Evolutionary conservation across 2,113 vertebrate species (phyloP).

Genomic region (Sciurus niger): DNA sequence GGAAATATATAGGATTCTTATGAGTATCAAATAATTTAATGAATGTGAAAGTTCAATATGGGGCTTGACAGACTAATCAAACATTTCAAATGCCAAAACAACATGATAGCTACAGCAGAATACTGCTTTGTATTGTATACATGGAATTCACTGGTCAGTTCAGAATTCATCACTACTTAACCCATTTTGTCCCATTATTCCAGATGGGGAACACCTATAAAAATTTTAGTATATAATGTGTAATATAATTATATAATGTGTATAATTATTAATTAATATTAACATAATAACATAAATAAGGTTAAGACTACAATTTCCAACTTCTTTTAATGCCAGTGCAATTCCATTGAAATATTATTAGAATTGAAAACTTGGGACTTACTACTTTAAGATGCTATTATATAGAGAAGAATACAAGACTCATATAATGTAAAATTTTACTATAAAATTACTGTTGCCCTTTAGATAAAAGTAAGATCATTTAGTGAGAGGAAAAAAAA

Average conservation of each 20-base stretch:
- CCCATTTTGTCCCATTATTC: no score
- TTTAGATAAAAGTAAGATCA: constrained; percentile 41
- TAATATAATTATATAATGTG: no score
- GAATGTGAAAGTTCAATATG: constrained; percentile 8
- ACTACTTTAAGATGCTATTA: not conserved
- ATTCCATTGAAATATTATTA: no score
- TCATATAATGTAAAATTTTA: not conserved
- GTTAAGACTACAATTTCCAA: no score
- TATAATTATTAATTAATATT: no score
- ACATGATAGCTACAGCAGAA: not conserved
- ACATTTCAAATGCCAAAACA: constrained; percentile 41
- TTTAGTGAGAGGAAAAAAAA: constrained; percentile 37
- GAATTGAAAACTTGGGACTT: no score
- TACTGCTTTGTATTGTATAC: not conserved
- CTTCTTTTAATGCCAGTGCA: no score
- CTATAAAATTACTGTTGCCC: not conserved
- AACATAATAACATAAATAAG: no score
- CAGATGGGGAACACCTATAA: no score
- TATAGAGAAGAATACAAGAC: not conserved
- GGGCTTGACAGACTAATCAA: not conserved
- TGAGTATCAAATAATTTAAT: not conserved
- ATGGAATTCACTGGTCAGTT: not conserved
- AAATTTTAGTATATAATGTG: no score
- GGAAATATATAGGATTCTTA: not conserved
- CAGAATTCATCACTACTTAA: not conserved